A percentile compares a stretch with the other conserved stretches of the same genome.
Evolutionary conservation across 2,888 invertebrate genomes (phyloP).

Genomic region (Drosophila flavopinicola): DNA sequence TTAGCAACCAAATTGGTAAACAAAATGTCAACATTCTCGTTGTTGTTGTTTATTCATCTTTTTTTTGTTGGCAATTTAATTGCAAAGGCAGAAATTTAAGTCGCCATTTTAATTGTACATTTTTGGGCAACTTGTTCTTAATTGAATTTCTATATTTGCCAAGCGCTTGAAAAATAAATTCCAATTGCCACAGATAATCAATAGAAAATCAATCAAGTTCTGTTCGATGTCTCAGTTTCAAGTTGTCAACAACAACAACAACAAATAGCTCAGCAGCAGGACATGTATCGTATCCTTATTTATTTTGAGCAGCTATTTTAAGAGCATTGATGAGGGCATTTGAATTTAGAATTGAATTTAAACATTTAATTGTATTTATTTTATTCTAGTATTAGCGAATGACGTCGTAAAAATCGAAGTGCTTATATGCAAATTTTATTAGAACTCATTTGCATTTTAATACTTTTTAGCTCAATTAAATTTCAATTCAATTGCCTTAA

Average conservation of each 20-base stretch:
- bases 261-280: neutral
- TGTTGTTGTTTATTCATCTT: slow-evolving; percentile 6
- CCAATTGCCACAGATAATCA: slow-evolving; percentile 26
- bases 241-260: no score
- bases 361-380: no score
- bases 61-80: slow-evolving; percentile 31
- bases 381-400: no score
- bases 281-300: no score
- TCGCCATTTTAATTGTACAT: slow-evolving; percentile 26
- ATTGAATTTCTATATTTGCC: slow-evolving; percentile 53
- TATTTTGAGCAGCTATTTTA: no score
- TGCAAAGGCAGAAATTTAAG: slow-evolving; percentile 35
- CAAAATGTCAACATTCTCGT: slow-evolving; percentile 49
- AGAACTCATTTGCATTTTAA: no score
- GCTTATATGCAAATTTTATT: no score
- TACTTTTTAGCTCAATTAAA: no score
- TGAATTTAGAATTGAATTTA: no score
- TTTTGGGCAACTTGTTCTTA: slow-evolving; percentile 26
- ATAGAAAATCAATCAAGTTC: slow-evolving; percentile 32
- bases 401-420: no score
- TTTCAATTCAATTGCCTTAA: no score
- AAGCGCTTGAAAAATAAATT: slow-evolving; percentile 30
- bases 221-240: slow-evolving; percentile 2
- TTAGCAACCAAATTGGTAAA: slow-evolving; percentile 55
- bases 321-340: no score